Evolutionary conservation across 2,113 vertebrate species (phyloP).

Genomic region (Ursus arctos): DNA sequence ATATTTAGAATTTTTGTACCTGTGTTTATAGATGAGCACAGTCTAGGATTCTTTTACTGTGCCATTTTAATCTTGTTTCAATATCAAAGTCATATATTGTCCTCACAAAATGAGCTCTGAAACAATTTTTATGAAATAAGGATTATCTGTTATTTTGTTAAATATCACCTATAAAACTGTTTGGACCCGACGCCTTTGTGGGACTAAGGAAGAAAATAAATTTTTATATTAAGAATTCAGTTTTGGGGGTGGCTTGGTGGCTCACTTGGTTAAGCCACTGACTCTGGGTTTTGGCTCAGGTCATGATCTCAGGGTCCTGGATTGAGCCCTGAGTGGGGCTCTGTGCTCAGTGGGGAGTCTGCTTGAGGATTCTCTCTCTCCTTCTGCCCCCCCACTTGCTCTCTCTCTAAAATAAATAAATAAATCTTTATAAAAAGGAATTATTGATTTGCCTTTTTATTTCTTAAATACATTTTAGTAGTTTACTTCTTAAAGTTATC

Average conservation of each 20-base stretch:
- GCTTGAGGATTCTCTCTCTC: no score
- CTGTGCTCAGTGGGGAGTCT: no score
- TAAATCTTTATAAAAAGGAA: no score
- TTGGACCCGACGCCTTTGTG: neutral
- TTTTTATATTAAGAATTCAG: neutral
- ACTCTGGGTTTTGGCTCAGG: no score
- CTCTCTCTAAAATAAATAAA: no score
- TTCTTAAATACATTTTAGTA: neutral
- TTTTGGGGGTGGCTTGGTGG: no score
- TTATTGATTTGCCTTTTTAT: neutral
- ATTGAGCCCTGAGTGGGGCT: no score
- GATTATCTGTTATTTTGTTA: neutral
- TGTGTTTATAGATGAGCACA: neutral
- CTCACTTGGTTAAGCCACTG: no score
- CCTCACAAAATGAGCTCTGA: neutral
- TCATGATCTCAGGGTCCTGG: no score
- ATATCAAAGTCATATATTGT: neutral
- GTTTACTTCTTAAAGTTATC: neutral
- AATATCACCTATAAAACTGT: neutral
- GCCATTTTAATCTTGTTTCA: neutral
- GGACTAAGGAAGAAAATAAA: neutral
- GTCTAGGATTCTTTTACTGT: neutral
- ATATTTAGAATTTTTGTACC: neutral
- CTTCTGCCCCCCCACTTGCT: no score
- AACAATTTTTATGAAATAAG: slow-evolving; percentile 27